Evolutionary conservation across 1,140 invertebrate species (phyloP).

Genomic region (Drosophila azteca): DNA sequence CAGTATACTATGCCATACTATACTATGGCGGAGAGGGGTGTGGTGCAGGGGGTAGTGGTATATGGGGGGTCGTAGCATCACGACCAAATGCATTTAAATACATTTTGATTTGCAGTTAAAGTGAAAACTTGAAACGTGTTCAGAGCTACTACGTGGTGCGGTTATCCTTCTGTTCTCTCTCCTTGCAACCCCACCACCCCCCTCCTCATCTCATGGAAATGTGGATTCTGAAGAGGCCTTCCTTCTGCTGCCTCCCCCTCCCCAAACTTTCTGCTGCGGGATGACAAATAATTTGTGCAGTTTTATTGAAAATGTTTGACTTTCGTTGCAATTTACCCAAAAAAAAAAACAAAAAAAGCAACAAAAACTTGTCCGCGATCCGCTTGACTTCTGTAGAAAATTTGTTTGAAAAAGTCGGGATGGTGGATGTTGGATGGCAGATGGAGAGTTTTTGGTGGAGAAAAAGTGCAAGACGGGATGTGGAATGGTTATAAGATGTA

Average conservation of each 20-base stretch:
- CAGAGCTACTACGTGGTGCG: constrained; percentile 49
- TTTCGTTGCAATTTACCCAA: constrained; percentile 57
- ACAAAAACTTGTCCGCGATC: constrained; percentile 41
- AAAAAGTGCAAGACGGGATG: background rate
- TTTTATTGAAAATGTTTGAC: constrained; percentile 82
- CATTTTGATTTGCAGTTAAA: constrained; percentile 80
- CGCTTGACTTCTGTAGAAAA: constrained; percentile 36
- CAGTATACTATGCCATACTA: too few relatives aligned
- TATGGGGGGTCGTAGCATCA: constrained; percentile 33
- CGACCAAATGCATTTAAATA: constrained; percentile 78
- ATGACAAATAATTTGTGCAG: constrained; percentile 80
- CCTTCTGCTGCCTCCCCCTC: background rate
- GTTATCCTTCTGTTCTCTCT: constrained; percentile 42
- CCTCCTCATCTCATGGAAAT: background rate
- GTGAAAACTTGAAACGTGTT: constrained; percentile 68
- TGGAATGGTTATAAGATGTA: constrained; percentile 9
- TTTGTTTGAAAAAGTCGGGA: constrained; percentile 15
- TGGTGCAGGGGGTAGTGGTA: background rate
- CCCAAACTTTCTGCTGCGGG: constrained; percentile 4
- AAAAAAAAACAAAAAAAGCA: constrained; percentile 14
- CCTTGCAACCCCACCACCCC: background rate
- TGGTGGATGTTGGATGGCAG: background rate
- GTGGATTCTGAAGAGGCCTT: constrained; percentile 15
- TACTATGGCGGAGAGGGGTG: background rate
- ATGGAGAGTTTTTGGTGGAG: background rate